A percentile compares a stretch with the other conserved stretches of the same genome.
phyloP scores from a whole-genome alignment of 2,888 invertebrate species.

The Coleophora deauratella region DNA sequence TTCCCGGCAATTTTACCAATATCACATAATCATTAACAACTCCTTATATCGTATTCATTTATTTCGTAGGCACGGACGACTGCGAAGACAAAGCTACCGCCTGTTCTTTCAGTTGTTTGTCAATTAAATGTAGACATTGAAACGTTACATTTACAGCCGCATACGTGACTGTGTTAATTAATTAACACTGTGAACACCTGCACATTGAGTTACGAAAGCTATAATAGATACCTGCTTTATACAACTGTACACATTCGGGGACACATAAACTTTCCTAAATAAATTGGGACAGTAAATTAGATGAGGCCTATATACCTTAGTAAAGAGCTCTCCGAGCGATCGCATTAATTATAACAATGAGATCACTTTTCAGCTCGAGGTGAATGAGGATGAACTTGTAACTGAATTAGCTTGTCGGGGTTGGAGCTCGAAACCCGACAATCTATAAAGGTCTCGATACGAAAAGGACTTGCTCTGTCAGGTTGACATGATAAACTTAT shows the following conservation, averaged over 20 bases:
- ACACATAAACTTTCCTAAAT: slow-evolving; percentile 35
- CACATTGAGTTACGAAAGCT: slow-evolving; percentile 30
- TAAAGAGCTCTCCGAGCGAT: background rate
- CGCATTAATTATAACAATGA: slow-evolving; percentile 2
- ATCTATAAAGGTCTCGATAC: too few relatives aligned
- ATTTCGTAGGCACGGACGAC: too few relatives aligned
- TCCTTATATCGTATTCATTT: too few relatives aligned
- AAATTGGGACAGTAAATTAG: slow-evolving; percentile 36
- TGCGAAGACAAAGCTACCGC: too few relatives aligned
- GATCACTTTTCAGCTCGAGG: background rate
- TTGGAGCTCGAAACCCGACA: too few relatives aligned
- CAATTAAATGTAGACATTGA: slow-evolving; percentile 44
- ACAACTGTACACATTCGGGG: slow-evolving; percentile 37
- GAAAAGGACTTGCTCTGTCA: too few relatives aligned
- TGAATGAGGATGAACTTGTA: background rate
- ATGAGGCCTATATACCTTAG: slow-evolving; percentile 15
- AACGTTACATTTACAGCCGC: slow-evolving; percentile 29
- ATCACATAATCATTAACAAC: too few relatives aligned
- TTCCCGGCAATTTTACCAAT: too few relatives aligned
- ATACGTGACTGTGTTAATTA: slow-evolving; percentile 30
- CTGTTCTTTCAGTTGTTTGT: slow-evolving; percentile 40
- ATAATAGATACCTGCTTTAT: slow-evolving; percentile 30
- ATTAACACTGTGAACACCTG: slow-evolving; percentile 53
- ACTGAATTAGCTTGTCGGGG: slow-evolving; percentile 2
- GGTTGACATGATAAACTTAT: too few relatives aligned